Base-by-base conservation (phyloP, 1,140 invertebrate species). In the Hormaphis cornu region DNA sequence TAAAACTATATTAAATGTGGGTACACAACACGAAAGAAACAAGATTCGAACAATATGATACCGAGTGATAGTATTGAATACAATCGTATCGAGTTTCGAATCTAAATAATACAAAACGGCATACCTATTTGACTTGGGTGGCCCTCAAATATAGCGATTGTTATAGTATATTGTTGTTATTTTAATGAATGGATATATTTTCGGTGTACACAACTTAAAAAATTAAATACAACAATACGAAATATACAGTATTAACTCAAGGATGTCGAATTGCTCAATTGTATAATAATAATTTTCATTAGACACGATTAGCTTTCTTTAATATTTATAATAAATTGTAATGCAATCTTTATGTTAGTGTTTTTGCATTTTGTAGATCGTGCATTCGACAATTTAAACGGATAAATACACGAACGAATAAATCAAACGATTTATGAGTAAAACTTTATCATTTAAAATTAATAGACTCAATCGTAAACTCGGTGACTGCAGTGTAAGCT, bases 251-350 rank as follows among this genome's bases (percentile, higher is more conserved):
- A 20, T 18, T 8, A 20, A 18, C 40, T 58, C 54, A 58, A 58
- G 33, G 54, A 58, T 40, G 20, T 58, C 20, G 35, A 22, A 56
- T 58, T 40, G 33, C 54, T 40, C 14, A 37, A 58, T 35, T 40
- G 40, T n/a, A 58, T 40, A 40, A 58, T 58, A 24, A 14, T 58
- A 56, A 20, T 56, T 35, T 56, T 37, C 20, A 56, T 37, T 58
- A 35, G 2, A 4, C 14, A 2, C 24, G 14, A 58, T 40, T 40
- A 58, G n/a, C n/a, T n/a, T n/a, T n/a, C n/a, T n/a, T n/a, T n/a
- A n/a, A n/a, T n/a, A n/a, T n/a, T n/a, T n/a, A n/a, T n/a, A n/a
- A n/a, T n/a, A n/a, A n/a, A n/a, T n/a, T n/a, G n/a, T n/a, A n/a
- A n/a, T n/a, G n/a, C n/a, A n/a, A n/a, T n/a, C n/a, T n/a, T n/a